These are phyloP conservation scores for Ichneumoninae sp. DNA, from an alignment of 2,888 invertebrate species.

Conservation along the genomic window DNA sequence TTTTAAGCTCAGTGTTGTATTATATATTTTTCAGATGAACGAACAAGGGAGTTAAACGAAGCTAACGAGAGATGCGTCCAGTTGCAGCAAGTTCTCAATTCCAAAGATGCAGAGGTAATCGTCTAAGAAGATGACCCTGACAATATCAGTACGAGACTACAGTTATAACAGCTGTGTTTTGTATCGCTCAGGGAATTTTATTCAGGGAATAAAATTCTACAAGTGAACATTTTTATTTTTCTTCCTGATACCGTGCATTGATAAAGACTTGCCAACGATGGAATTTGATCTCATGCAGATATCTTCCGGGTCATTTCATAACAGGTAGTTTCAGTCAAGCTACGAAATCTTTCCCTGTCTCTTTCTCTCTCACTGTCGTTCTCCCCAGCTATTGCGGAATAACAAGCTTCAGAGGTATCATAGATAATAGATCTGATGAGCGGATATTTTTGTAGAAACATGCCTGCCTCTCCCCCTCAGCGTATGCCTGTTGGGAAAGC, in stretches of 20 bases:
- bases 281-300: too few relatives aligned
- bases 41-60: conserved; percentile 77
- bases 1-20: background rate
- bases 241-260: too few relatives aligned
- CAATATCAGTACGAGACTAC: too few relatives aligned
- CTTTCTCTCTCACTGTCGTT: background rate
- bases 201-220: too few relatives aligned
- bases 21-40: conserved; percentile 75
- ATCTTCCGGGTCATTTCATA: too few relatives aligned
- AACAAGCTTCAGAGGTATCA: conserved; percentile 1
- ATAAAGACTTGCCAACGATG: too few relatives aligned
- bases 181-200: too few relatives aligned
- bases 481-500: conserved; percentile 69
- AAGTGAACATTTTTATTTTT: too few relatives aligned
- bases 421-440: conserved; percentile 20
- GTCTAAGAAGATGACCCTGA: background rate
- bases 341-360: background rate
- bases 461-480: background rate
- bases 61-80: conserved; percentile 80
- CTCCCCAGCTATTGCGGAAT: background rate
- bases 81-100: conserved; percentile 79
- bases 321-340: background rate
- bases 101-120: conserved; percentile 82
- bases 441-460: conserved; percentile 8
- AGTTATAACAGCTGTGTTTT: too few relatives aligned